phyloP scores from a whole-genome alignment of 2,797 vertebrate species.

The Percopsis omiscomaycus region DNA sequence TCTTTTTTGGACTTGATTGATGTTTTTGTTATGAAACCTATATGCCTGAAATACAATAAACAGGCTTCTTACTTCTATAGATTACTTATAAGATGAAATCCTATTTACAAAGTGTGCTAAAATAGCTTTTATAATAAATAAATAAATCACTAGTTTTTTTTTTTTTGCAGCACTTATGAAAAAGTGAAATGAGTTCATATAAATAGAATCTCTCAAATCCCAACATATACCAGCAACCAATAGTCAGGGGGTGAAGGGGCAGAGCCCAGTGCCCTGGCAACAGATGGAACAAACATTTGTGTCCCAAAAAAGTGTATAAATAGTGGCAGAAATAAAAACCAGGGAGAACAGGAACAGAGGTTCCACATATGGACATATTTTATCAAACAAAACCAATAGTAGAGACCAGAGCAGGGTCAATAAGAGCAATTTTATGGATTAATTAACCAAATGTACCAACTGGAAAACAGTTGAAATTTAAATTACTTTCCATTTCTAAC shows the following conservation, averaged over 20 bases:
- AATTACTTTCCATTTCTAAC: constrained; percentile 10
- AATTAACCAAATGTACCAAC: background rate
- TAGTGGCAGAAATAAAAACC: background rate
- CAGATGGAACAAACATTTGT: constrained; percentile 1
- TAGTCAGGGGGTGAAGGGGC: constrained; percentile 36
- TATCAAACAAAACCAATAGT: constrained; percentile 40
- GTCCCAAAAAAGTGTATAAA: constrained; percentile 6
- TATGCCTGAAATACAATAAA: too few species aligned
- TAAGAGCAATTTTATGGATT: background rate
- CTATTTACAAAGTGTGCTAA: too few species aligned
- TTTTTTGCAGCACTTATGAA: too few species aligned
- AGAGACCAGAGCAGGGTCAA: constrained; percentile 17
- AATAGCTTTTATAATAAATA: too few species aligned
- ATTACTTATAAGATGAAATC: too few species aligned
- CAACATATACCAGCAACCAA: constrained; percentile 10
- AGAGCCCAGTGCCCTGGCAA: constrained; percentile 4
- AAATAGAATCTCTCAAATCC: constrained; percentile 13
- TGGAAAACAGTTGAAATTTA: background rate
- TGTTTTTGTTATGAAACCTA: too few species aligned
- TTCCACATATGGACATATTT: background rate
- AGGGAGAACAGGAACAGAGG: background rate
- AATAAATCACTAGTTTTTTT: too few species aligned
- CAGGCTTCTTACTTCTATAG: too few species aligned
- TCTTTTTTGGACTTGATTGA: too few species aligned
- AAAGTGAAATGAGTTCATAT: too few species aligned